Conservation (phyloP, 2,113 vertebrate genomes). For the Choloepus hoffmanni region DNA sequence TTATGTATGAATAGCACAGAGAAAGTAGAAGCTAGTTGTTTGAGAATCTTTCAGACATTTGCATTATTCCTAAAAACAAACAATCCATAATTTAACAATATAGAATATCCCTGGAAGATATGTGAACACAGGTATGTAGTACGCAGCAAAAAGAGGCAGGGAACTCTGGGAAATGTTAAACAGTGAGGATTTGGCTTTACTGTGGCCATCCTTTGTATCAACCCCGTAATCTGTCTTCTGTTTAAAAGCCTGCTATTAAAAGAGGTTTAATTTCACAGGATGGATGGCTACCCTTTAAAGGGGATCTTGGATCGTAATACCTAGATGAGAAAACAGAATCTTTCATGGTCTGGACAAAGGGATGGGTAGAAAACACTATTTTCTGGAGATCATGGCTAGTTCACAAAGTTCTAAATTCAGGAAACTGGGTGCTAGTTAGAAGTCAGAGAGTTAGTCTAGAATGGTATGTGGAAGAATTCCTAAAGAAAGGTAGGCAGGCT, state of each 20-base stretch:
- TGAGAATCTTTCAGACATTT: slow-evolving; percentile 14
- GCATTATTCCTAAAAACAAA: slow-evolving; percentile 4
- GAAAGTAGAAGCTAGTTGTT: not conserved
- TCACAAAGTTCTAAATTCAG: not conserved
- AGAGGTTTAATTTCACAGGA: not conserved
- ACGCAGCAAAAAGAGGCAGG: not conserved
- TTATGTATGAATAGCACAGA: not conserved
- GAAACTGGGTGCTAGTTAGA: not conserved
- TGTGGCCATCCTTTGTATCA: not conserved
- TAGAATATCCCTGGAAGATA: not conserved
- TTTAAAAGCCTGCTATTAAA: not conserved
- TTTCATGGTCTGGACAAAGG: not conserved
- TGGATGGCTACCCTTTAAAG: not conserved
- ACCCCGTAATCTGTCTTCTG: not conserved
- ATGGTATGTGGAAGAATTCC: too few species aligned
- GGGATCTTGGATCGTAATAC: not conserved
- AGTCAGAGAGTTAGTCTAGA: not conserved
- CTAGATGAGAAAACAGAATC: not conserved
- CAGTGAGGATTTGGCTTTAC: not conserved
- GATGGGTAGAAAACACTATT: not conserved
- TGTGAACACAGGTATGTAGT: not conserved
- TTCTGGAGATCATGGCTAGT: not conserved
- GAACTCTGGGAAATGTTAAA: not conserved
- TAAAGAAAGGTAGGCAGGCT: not conserved
- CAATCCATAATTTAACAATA: not conserved